These are phyloP conservation scores for Manis javanica DNA, from an alignment of 2,797 vertebrate genomes.

Conservation along the genomic window DNA sequence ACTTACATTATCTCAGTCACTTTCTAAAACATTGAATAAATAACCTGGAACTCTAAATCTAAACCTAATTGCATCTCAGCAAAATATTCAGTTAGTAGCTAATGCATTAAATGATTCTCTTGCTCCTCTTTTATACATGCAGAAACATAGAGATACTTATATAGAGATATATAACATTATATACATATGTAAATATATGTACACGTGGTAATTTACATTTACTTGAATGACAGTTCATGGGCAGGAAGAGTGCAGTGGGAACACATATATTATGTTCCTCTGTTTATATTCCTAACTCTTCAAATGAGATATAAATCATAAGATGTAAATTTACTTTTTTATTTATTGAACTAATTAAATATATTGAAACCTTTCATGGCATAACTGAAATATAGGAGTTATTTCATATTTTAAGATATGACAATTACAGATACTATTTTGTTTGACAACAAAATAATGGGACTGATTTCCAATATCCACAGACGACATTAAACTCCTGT, in stretches of 20 bases:
- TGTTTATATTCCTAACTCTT: not conserved
- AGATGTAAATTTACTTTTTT: not conserved
- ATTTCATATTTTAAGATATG: not conserved
- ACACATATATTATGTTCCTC: not conserved
- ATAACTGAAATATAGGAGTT: not conserved
- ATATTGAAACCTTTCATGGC: not conserved
- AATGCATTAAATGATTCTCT: not conserved
- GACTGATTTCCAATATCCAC: not conserved
- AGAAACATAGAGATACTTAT: rapidly evolving
- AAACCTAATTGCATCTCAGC: not conserved
- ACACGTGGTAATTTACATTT: not conserved
- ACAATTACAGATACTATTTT: not conserved
- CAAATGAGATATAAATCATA: not conserved
- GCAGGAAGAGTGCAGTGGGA: not conserved
- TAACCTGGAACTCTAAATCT: not conserved
- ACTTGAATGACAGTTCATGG: not conserved
- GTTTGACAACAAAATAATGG: not conserved
- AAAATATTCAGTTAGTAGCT: not conserved
- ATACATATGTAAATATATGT: not conserved
- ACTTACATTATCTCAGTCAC: not conserved
- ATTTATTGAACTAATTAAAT: not conserved
- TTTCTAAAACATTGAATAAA: not conserved
- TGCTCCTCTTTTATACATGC: not conserved
- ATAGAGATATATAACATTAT: not conserved
- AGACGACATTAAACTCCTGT: not conserved